Conservation (phyloP, 2,888 invertebrate species). For the Lomographa bimaculata region DNA sequence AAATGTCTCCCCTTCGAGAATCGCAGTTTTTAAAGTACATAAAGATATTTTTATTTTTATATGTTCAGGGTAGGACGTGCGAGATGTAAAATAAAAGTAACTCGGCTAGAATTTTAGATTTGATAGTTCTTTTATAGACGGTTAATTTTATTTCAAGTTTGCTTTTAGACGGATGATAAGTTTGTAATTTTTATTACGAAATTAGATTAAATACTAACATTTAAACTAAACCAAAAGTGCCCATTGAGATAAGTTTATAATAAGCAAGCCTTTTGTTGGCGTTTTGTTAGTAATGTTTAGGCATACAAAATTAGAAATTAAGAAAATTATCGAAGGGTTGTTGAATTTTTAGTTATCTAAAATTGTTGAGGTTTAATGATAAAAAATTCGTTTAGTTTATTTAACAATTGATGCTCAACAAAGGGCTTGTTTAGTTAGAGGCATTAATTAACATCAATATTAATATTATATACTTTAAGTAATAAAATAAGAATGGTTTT, state of each 20-base stretch:
- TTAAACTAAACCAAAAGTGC: slow-evolving; percentile 84
- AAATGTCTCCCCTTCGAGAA: slow-evolving; percentile 34
- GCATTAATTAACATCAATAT: slow-evolving; percentile 82
- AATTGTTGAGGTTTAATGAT: slow-evolving; percentile 79
- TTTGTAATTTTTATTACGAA: slow-evolving; percentile 80
- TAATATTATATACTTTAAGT: slow-evolving; percentile 77
- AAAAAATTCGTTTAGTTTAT: slow-evolving; percentile 68
- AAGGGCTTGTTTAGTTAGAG: slow-evolving; percentile 78
- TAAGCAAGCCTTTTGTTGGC: slow-evolving; percentile 78
- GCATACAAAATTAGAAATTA: slow-evolving; percentile 78
- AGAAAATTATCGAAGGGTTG: slow-evolving; percentile 77
- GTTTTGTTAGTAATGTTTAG: slow-evolving; percentile 80
- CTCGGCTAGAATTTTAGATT: slow-evolving; percentile 77
- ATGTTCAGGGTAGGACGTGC: slow-evolving; percentile 74
- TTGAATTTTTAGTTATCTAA: slow-evolving; percentile 80
- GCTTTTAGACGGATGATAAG: slow-evolving; percentile 78
- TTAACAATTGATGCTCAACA: slow-evolving; percentile 69
- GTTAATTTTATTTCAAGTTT: slow-evolving; percentile 77
- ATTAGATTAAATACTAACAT: slow-evolving; percentile 81
- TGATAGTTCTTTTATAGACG: slow-evolving; percentile 79
- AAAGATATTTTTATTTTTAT: slow-evolving; percentile 83
- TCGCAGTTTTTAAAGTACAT: slow-evolving; percentile 72
- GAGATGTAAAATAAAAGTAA: slow-evolving; percentile 74
- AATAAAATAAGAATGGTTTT: slow-evolving; percentile 78
- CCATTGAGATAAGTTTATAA: slow-evolving; percentile 83